phyloP scores from a whole-genome alignment of 2,888 invertebrate genomes.

The Margaritifera margaritifera region DNA sequence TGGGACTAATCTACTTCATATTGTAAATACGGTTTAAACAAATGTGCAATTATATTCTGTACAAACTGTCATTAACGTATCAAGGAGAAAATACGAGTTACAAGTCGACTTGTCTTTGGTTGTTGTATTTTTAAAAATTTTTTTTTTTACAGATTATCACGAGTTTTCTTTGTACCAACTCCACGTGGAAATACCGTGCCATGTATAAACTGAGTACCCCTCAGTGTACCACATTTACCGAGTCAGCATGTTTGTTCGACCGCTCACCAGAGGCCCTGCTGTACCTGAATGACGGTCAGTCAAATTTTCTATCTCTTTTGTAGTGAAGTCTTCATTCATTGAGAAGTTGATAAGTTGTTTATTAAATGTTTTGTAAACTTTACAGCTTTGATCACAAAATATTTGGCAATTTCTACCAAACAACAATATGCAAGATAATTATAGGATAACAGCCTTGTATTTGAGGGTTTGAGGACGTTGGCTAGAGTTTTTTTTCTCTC shows the following conservation, averaged over 20 bases:
- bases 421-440: too few species aligned
- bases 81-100: neutral
- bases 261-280: conserved; percentile 41
- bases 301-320: neutral
- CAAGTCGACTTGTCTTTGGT: neutral
- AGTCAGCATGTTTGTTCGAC: conserved; percentile 28
- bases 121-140: neutral
- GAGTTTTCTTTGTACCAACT: conserved; percentile 42
- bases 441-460: too few species aligned
- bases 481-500: too few species aligned
- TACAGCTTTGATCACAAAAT: too few species aligned
- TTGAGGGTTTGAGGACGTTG: too few species aligned
- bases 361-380: too few species aligned
- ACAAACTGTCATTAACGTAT: neutral
- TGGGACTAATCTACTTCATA: too few species aligned
- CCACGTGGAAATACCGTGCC: conserved; percentile 47
- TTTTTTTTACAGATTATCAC: conserved; percentile 45
- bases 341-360: neutral
- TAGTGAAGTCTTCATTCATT: too few species aligned
- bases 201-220: conserved; percentile 53
- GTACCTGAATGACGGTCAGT: conserved; percentile 53
- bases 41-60: neutral
- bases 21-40: too few species aligned
- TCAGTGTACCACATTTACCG: conserved; percentile 48
- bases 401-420: too few species aligned